These are phyloP conservation scores for Phylloscopus whistleri DNA, from an alignment of 2,113 vertebrate genomes.

Conservation along the genomic window DNA sequence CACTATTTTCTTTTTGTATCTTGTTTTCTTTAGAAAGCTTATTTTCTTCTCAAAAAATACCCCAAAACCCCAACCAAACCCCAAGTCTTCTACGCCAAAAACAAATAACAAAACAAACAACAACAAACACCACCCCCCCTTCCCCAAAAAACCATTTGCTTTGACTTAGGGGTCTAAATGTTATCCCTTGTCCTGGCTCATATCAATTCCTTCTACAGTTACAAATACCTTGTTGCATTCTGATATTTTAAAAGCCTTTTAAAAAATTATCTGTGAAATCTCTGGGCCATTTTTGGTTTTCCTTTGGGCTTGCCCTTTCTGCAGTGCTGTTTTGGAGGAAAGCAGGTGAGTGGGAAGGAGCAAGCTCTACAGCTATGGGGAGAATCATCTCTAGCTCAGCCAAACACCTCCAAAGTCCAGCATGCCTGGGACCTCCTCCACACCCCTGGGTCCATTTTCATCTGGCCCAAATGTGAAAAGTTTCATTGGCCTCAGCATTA, in stretches of 20 bases:
- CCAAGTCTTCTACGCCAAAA: neutral
- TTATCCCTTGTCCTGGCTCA: neutral
- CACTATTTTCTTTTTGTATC: neutral
- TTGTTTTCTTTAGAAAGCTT: conserved; percentile 13
- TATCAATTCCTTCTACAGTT: neutral
- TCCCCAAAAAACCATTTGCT: neutral
- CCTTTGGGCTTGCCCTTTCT: neutral
- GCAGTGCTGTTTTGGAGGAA: neutral
- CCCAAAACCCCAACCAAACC: neutral
- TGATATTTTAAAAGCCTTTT: neutral
- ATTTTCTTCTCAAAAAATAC: neutral
- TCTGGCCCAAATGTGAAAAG: neutral
- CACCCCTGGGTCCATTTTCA: neutral
- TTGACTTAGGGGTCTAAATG: neutral
- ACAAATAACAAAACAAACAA: neutral
- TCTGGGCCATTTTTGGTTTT: neutral
- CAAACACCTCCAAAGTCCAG: neutral
- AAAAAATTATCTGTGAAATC: neutral
- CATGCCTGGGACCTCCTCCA: neutral
- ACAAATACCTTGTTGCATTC: neutral
- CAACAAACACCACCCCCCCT: neutral
- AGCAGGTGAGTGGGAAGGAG: neutral
- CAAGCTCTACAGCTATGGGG: neutral
- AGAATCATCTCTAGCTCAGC: neutral
- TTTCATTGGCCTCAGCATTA: neutral